Evolutionary conservation across 2,113 vertebrate species (phyloP).

Genomic region (Muscicapa adusta): DNA sequence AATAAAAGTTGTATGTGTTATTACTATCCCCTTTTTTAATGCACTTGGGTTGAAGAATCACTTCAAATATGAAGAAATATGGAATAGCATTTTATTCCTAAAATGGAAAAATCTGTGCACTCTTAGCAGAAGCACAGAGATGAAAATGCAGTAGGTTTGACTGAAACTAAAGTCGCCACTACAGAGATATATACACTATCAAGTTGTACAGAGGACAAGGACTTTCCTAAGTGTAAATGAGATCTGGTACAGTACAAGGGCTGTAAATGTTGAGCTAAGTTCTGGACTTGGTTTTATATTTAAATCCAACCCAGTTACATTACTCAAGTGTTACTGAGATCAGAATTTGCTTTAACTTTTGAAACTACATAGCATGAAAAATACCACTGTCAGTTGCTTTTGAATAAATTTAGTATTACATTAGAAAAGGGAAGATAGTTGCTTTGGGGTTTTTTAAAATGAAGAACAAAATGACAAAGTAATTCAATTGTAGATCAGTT

Average conservation of each 20-base stretch:
- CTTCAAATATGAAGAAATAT: background rate
- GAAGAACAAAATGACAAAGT: slow-evolving; percentile 72
- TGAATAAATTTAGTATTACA: slow-evolving; percentile 49
- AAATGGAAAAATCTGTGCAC: background rate
- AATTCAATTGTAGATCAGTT: slow-evolving; percentile 67
- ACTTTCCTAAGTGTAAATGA: background rate
- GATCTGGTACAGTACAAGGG: background rate
- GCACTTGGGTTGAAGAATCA: slow-evolving; percentile 32
- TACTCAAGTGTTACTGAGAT: background rate
- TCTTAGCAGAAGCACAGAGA: background rate
- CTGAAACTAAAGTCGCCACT: background rate
- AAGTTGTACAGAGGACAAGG: background rate
- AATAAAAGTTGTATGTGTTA: slow-evolving; percentile 71
- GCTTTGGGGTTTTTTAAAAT: background rate
- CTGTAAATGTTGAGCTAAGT: background rate
- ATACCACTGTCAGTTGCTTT: background rate
- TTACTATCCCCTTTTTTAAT: slow-evolving; percentile 82
- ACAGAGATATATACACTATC: background rate
- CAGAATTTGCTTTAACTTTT: slow-evolving; percentile 13
- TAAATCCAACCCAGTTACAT: background rate
- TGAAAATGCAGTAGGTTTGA: background rate
- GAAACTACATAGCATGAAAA: background rate
- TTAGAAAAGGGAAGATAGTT: slow-evolving; percentile 82
- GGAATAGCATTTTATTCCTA: background rate
- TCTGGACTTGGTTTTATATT: background rate